Conservation (phyloP, 2,797 vertebrate species). For the Myripristis jacobus region DNA sequence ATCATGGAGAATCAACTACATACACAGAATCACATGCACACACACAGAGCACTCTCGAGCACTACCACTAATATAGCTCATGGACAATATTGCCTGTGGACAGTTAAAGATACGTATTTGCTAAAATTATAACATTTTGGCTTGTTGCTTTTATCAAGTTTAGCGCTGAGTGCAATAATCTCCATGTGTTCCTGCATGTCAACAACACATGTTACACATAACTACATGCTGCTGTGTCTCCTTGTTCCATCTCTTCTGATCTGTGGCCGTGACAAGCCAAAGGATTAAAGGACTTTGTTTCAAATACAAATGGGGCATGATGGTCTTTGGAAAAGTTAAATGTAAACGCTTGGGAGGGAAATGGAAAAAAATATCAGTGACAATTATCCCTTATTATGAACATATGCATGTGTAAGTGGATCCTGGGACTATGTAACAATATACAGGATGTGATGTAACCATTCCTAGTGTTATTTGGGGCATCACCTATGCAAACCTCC, state of each 20-base stretch:
- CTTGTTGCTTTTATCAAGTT: neutral
- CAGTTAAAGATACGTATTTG: neutral
- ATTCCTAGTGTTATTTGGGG: no score
- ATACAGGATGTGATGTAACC: no score
- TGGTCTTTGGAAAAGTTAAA: no score
- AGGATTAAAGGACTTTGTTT: no score
- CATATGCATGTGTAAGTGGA: no score
- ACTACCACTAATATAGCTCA: neutral
- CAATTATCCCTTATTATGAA: no score
- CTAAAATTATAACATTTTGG: neutral
- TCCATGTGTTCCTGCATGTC: neutral
- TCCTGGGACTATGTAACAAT: no score
- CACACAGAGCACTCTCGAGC: constrained; percentile 11
- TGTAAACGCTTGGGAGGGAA: no score
- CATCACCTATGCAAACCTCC: no score
- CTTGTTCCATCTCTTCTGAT: neutral
- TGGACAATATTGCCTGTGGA: neutral
- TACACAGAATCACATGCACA: neutral
- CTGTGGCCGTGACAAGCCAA: neutral
- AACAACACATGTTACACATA: neutral
- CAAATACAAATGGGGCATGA: no score
- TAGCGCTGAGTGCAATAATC: neutral
- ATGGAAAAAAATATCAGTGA: no score
- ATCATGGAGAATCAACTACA: no score
- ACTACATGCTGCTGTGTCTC: neutral